Evolutionary conservation across 2,113 vertebrate species (phyloP), one percentile per base, ranked within the genome.

Genomic region (Hoplias malabaricus): DNA sequence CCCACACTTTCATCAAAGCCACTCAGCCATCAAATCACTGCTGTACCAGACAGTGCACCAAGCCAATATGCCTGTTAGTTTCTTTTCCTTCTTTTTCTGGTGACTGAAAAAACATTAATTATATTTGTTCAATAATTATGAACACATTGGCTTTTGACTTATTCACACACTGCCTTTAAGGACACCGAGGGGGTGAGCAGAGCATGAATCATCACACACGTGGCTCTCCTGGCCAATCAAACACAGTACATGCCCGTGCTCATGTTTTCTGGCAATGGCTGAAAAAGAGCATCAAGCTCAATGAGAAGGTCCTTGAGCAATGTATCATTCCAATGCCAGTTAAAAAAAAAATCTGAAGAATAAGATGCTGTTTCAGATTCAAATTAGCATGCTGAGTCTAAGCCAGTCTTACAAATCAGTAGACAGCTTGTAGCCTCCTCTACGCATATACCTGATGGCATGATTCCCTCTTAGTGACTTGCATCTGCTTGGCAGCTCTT

Each of bases 301-400:
- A 84, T 67, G 53, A 79, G 67, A 48, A 82, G 61, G 12, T 14
- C 69, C 85, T 76, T 80, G 70, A 82, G 75, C 40, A 70, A 74
- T 38, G 43, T 42, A 62, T 70, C 63, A 73, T 81, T 84, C 80
- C 73, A 80, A 8, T 36, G 76, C 11, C 36, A 76, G 54, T 78
- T 69, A 87, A 83, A 84, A 77, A 59, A 43, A n/a, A 74, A 25
- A 74, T 48, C 48, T 63, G 29, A 43, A 43, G 13, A 43, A 43
- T 2, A 43, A 6, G 12, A 6, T 43, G 42, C 5, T 36, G 57
- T 10, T 63, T 74, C 19, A 25, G 57, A 33, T 43, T 48, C 48
- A 31, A 40, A 48, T 38, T 7, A 3, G 40, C 6, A 74, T n/a
- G 29, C 54, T 19, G 69, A 43, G 5, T 12, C 5, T 43, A 12